Base-by-base conservation (phyloP, 2,113 vertebrate genomes). In the Salvelinus sp. region DNA sequence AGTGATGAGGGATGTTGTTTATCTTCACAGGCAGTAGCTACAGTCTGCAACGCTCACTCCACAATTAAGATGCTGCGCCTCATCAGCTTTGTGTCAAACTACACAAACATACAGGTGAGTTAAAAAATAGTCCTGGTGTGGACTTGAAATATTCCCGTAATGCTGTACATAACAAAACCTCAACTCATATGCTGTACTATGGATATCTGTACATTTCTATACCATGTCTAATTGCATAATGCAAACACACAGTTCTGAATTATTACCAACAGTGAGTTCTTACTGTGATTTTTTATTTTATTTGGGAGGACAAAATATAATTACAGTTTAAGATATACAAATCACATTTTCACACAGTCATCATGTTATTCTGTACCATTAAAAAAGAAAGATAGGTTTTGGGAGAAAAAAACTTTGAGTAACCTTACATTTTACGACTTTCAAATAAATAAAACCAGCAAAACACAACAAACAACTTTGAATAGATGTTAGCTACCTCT, bases 281-380 rank as follows among this genome's bases (percentile, higher is more conserved):
- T 60, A 38, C 30, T 74, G 66, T 69, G 57, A 63, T 75, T 67
- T 30, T 79, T 84, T 84, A 79, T 66, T 90, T 93, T 93, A 91
- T 91, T 93, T 92, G 88, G 83, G 87, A 90, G 86, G 85, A 92
- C 90, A 92, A 92, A 92, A 91, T 90, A 92, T 91, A 88, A 88
- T 93, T 91, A 91, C 89, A 91, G 86, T 87, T 91, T 90, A 82
- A 87, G 83, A 91, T 91, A 90, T 90, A 91, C 88, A 91, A 91
- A 91, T 86, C 87, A 92, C 89, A 85, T 92, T 89, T 87, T 87
- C 80, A 90, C 47, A 89, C 87, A 75, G 83, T 85, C 67, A 30
- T 67, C 38, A 44, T 44, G 38, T 44, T 44, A 44, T 16, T 82
- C 81, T 86, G 86, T 88, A 85, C 82, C 64, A 72, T 83, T 88